These are phyloP conservation scores for Coremacera marginata DNA, from an alignment of 2,888 invertebrate species.

Conservation along the genomic window DNA sequence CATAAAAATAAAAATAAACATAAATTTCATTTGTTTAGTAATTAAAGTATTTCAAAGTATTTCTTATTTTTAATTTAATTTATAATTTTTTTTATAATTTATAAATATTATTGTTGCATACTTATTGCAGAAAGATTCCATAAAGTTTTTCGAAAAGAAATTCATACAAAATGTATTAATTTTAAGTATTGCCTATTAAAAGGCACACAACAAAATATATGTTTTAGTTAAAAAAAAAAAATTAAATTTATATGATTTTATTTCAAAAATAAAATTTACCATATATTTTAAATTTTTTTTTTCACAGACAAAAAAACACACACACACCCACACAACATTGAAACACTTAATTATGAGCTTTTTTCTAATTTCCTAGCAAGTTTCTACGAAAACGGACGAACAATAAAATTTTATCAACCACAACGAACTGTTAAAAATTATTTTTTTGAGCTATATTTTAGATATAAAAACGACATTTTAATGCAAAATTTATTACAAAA, in stretches of 20 bases:
- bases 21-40: too few species aligned
- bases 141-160: neutral
- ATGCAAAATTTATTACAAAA: conserved; percentile 12
- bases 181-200: neutral
- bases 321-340: too few species aligned
- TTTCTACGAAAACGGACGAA: neutral
- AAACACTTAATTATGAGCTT: neutral
- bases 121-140: too few species aligned
- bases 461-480: neutral
- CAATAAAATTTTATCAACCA: neutral
- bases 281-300: neutral
- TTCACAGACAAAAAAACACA: neutral
- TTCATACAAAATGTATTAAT: conserved; percentile 1
- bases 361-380: neutral
- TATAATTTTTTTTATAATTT: neutral
- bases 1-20: too few species aligned
- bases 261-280: conserved; percentile 1
- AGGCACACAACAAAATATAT: neutral
- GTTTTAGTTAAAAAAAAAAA: too few species aligned
- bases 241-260: conserved; percentile 8
- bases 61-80: neutral
- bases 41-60: neutral
- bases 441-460: neutral
- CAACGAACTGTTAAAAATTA: neutral
- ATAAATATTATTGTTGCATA: neutral